These are phyloP conservation scores for Caenorhabditis zanzibari DNA, from an alignment of 2,888 invertebrate species.

Conservation along the genomic window DNA sequence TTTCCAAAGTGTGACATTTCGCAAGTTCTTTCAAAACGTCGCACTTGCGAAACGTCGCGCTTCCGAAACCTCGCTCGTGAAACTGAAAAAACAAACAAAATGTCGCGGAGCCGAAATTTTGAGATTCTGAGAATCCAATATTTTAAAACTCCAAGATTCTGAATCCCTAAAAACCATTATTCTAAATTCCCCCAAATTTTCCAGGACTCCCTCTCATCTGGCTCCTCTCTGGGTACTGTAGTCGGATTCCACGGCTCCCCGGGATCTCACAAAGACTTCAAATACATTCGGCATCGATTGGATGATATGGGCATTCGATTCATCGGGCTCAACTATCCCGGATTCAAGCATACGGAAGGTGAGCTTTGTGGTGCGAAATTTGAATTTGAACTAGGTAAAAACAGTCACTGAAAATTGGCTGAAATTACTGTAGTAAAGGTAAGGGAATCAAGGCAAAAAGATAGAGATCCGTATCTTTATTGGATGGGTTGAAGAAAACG, in stretches of 20 bases:
- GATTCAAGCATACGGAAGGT: slow-evolving; percentile 56
- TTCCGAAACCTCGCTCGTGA: too few species aligned
- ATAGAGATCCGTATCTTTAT: too few species aligned
- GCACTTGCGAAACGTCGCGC: too few species aligned
- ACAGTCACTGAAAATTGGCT: too few species aligned
- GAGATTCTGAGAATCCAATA: not conserved
- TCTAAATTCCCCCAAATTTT: not conserved
- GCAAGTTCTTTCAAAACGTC: too few species aligned
- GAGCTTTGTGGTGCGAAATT: not conserved
- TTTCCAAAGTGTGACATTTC: too few species aligned
- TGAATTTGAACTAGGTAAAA: too few species aligned
- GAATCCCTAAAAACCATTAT: not conserved
- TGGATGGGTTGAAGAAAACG: too few species aligned
- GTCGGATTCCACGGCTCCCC: slow-evolving; percentile 73
- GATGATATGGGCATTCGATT: slow-evolving; percentile 68
- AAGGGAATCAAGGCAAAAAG: too few species aligned
- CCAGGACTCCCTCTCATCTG: slow-evolving; percentile 69
- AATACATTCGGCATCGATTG: slow-evolving; percentile 69
- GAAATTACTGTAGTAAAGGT: too few species aligned
- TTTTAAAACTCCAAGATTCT: not conserved
- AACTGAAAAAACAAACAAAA: too few species aligned
- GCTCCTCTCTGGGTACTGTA: slow-evolving; percentile 70
- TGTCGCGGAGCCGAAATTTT: too few species aligned
- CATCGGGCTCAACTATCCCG: slow-evolving; percentile 77
- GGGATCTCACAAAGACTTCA: slow-evolving; percentile 76